These are phyloP conservation scores for Mungos mungo DNA, from an alignment of 2,113 vertebrate species.

Conservation along the genomic window DNA sequence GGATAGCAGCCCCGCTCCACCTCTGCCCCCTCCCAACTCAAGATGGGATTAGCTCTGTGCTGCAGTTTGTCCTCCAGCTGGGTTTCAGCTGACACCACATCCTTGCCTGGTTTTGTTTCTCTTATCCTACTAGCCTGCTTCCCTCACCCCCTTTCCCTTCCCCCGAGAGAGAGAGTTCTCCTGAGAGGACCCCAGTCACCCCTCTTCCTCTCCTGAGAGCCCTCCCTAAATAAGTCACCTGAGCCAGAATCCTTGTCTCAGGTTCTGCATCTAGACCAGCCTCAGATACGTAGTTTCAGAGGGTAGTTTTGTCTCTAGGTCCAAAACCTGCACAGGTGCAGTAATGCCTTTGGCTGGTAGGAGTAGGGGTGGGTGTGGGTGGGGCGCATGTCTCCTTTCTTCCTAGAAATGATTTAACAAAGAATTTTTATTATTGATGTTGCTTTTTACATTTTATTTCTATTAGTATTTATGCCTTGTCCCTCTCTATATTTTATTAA, in stretches of 20 bases:
- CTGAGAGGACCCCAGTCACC: neutral
- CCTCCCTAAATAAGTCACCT: neutral
- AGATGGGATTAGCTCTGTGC: neutral
- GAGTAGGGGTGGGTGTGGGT: too few species aligned
- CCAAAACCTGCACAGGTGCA: neutral
- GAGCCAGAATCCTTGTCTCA: neutral
- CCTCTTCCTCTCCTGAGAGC: neutral
- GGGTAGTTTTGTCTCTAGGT: neutral
- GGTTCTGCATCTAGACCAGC: neutral
- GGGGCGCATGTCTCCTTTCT: too few species aligned
- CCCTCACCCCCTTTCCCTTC: neutral
- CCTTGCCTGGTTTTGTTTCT: neutral
- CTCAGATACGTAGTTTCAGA: neutral
- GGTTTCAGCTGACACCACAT: neutral
- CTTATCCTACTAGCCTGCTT: neutral
- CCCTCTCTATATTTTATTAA: neutral
- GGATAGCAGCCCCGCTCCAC: fast-evolving
- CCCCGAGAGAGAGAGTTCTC: neutral
- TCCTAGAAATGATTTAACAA: neutral
- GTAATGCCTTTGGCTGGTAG: neutral
- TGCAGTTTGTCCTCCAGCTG: neutral
- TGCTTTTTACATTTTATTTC: neutral
- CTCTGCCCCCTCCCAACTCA: neutral
- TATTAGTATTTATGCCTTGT: neutral
- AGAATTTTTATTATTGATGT: neutral